A percentile compares a stretch with the other conserved stretches of the same genome.
These are phyloP conservation scores for Megathymus violae DNA, from an alignment of 1,140 invertebrate species.

Conservation along the genomic window DNA sequence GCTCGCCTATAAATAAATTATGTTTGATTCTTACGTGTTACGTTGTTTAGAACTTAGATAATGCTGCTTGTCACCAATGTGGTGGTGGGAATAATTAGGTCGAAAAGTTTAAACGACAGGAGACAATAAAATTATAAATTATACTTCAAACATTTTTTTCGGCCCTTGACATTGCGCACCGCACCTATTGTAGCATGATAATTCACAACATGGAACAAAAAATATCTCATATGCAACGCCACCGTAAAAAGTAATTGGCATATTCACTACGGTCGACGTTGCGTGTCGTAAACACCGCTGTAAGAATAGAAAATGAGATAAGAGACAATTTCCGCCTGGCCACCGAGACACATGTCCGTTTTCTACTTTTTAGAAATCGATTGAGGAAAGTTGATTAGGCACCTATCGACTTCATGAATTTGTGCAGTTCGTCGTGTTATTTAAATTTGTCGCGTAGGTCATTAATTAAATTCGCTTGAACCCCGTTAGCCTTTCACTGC, in stretches of 20 bases:
- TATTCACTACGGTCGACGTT: conserved; percentile 18
- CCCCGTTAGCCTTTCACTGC: too few species aligned
- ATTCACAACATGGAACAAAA: conserved; percentile 16
- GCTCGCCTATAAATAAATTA: too few species aligned
- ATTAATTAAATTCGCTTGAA: too few species aligned
- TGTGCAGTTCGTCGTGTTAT: background rate
- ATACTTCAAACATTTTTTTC: too few species aligned
- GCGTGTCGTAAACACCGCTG: conserved; percentile 13
- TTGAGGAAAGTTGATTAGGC: conserved; percentile 12
- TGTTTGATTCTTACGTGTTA: too few species aligned
- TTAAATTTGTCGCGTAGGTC: too few species aligned
- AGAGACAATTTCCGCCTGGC: conserved; percentile 17
- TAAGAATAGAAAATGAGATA: conserved; percentile 29
- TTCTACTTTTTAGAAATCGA: conserved; percentile 21
- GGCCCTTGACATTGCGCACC: conserved; percentile 23
- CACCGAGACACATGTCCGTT: conserved; percentile 4
- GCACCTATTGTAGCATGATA: conserved; percentile 16
- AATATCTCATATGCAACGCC: conserved; percentile 21
- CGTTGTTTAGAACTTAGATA: background rate
- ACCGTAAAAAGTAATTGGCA: conserved; percentile 22
- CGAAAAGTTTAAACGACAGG: too few species aligned
- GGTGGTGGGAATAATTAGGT: too few species aligned
- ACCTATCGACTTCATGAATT: background rate
- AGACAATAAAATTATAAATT: too few species aligned
- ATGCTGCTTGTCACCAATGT: too few species aligned